Conservation (phyloP, 2,797 vertebrate species). For the Anniella stebbinsi region DNA sequence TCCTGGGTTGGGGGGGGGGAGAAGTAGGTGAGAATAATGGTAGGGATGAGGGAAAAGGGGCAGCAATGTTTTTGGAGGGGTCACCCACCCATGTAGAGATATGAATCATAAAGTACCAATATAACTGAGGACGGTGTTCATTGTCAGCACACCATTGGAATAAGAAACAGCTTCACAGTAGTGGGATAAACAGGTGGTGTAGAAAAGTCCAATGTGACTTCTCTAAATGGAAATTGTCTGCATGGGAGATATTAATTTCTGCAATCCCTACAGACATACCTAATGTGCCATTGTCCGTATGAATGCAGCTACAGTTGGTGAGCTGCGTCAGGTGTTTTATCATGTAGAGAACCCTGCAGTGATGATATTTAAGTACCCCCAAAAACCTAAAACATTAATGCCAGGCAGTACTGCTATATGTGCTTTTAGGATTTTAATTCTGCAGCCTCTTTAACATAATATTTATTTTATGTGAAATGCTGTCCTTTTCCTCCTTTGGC, state of each 20-base stretch:
- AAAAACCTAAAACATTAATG: not conserved
- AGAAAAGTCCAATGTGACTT: not conserved
- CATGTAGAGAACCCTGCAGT: not conserved
- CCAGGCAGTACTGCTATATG: not conserved
- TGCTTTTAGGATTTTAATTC: not conserved
- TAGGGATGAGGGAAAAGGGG: too few species aligned
- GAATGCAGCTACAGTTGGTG: not conserved
- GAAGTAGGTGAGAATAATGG: too few species aligned
- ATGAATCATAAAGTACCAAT: too few species aligned
- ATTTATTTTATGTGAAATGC: not conserved
- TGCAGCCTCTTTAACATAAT: not conserved
- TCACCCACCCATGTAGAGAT: too few species aligned
- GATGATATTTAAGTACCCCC: not conserved
- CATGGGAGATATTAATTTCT: not conserved
- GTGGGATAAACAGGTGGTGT: too few species aligned
- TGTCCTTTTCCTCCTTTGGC: not conserved
- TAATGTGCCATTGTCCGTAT: not conserved
- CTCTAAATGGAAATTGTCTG: not conserved
- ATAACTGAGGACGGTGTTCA: too few species aligned
- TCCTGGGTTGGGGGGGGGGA: too few species aligned
- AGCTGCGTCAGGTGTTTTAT: not conserved
- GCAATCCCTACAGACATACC: not conserved
- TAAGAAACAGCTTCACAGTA: too few species aligned
- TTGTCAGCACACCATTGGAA: too few species aligned
- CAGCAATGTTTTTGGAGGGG: too few species aligned